Percentiles rank a stretch among this genome's conserved stretches.
Evolutionary conservation across 2,113 vertebrate species (phyloP).

Genomic region (Osmerus eperlanus): DNA sequence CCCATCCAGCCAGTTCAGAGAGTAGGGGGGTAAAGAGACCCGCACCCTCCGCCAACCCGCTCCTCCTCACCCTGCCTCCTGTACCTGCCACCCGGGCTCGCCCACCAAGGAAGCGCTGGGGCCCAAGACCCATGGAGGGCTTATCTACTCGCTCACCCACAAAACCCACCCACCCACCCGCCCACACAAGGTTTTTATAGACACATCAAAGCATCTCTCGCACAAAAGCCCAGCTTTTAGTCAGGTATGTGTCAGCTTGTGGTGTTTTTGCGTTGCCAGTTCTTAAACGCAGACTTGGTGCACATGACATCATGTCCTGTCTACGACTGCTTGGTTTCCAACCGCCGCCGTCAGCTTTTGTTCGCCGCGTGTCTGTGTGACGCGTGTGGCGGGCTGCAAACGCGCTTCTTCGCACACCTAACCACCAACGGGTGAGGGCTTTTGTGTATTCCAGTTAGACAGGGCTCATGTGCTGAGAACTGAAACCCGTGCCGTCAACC

Average conservation of each 20-base stretch:
- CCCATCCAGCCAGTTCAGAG: slow-evolving; percentile 20
- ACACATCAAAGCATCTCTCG: neutral
- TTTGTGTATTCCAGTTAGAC: slow-evolving; percentile 26
- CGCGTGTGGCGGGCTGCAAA: slow-evolving; percentile 13
- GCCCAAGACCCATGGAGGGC: neutral
- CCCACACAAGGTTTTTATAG: neutral
- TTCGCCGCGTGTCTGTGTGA: slow-evolving; percentile 19
- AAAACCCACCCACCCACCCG: neutral
- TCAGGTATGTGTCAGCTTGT: slow-evolving; percentile 22
- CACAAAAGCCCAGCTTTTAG: slow-evolving; percentile 6
- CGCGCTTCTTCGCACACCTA: slow-evolving; percentile 11
- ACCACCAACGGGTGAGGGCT: slow-evolving; percentile 22
- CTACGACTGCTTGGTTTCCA: slow-evolving; percentile 20
- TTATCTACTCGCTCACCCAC: neutral
- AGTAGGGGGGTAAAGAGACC: neutral
- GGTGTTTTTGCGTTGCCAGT: slow-evolving; percentile 22
- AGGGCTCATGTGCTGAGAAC: neutral
- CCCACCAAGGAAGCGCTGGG: slow-evolving; percentile 39
- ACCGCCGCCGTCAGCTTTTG: neutral
- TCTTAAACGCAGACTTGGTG: slow-evolving; percentile 44
- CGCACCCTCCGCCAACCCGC: neutral
- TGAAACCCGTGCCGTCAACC: slow-evolving; percentile 24
- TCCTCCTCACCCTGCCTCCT: neutral
- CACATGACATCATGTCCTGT: slow-evolving; percentile 42
- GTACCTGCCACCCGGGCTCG: slow-evolving; percentile 23